These are phyloP conservation scores for Parapsyche elsis DNA, from an alignment of 1,140 invertebrate genomes.

Conservation along the genomic window DNA sequence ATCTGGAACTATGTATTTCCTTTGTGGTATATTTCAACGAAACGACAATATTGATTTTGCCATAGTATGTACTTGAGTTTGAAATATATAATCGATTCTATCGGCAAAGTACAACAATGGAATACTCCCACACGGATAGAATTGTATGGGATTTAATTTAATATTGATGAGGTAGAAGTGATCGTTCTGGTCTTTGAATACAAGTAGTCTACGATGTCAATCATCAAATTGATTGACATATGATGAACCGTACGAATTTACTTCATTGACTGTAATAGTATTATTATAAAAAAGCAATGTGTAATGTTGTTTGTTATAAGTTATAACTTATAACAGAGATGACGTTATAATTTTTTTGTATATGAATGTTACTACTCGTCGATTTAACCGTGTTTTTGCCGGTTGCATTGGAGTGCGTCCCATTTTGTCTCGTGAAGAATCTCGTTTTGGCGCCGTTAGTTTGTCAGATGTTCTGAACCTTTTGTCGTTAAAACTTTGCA, in stretches of 20 bases:
- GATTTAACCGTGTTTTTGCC: slow-evolving; percentile 24
- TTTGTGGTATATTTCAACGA: too few relatives aligned
- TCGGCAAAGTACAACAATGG: too few relatives aligned
- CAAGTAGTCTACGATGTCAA: too few relatives aligned
- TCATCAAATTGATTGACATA: too few relatives aligned
- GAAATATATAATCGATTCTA: too few relatives aligned
- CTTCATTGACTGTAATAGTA: too few relatives aligned
- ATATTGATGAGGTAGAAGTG: slow-evolving; percentile 1
- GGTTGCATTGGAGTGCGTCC: slow-evolving; percentile 20
- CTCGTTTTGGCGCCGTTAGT: slow-evolving; percentile 37
- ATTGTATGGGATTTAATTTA: neutral
- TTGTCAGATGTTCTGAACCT: neutral
- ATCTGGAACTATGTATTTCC: too few relatives aligned
- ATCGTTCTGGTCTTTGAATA: neutral
- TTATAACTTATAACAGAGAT: neutral
- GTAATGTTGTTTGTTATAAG: too few relatives aligned
- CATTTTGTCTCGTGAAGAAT: slow-evolving; percentile 21
- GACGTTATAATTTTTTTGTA: neutral
- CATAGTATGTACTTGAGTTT: too few relatives aligned
- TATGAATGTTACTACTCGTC: neutral
- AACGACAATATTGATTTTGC: too few relatives aligned
- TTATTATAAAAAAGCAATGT: too few relatives aligned
- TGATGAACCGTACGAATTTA: too few relatives aligned
- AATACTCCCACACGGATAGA: neutral
- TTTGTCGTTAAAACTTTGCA: neutral